Base-by-base conservation (phyloP, 2,113 vertebrate species). In the Plectropomus leopardus region DNA sequence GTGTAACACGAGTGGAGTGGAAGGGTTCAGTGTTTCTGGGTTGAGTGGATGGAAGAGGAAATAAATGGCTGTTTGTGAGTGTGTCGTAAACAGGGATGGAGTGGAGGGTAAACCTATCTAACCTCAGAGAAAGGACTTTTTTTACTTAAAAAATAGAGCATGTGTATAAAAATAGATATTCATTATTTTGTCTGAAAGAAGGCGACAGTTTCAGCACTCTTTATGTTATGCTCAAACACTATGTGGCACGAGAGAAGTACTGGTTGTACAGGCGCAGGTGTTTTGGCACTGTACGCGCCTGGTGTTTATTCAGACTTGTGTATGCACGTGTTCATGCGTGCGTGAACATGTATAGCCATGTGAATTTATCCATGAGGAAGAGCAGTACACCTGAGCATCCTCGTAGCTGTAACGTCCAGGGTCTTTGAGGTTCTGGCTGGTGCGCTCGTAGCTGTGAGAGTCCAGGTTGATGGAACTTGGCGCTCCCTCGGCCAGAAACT, bases 391-490 rank as follows among this genome's bases (percentile, higher is more conserved):
- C 97, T 99, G 98, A 86, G 98, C 98, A 19, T 99, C 98, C 93
- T 99, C 98, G 13, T 96, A 99, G 44, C 97, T 98, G 84, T 99
- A 97, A 90, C 97, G 96, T 42, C 97, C 97, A 7, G 97, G 96
- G 82, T 99, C 98, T 90, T 97, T 97, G 89, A 99, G 95, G 78
- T 99, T 99, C 91, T 98, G 97, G 91, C 97, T 98, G 89, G 98
- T 98, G 88, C 95, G 96, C 90, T 99, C 98, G 54, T 98, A 98
- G 94, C 97, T 98, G 92, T 98, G 97, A 84, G 98, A 98, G 92
- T 99, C 98, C 94, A 99, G 92, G 91, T 99, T 99, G 94, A 99
- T 98, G 79, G 98, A 95, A 86, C 97, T 98, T 59, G 96, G 96
- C 23, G 98, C 97, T 23, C 98, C 98, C 16, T 98, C 97, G 28